Conservation (phyloP, 2,113 vertebrate genomes). For the Tenebrosternarchus preto region DNA sequence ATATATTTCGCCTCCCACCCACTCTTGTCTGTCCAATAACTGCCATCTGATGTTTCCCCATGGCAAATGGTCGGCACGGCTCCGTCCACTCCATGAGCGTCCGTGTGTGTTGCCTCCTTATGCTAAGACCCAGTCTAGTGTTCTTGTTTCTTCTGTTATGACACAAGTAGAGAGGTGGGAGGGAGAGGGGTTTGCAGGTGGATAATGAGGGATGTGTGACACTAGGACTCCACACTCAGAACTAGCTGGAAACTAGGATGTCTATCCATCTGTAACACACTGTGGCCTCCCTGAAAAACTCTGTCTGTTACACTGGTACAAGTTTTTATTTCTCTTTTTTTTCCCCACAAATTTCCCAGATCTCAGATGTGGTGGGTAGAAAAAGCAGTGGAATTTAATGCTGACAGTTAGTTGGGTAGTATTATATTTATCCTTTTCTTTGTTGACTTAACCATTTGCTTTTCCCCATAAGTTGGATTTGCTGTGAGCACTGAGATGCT, state of each 20-base stretch:
- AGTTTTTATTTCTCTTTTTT: not conserved
- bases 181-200: too few relatives aligned
- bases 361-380: not conserved
- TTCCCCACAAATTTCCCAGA: not conserved
- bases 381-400: not conserved
- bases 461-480: conserved; percentile 18
- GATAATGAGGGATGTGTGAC: conserved; percentile 9
- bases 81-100: not conserved
- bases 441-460: not conserved
- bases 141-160: not conserved
- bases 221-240: not conserved
- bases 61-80: not conserved
- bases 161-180: not conserved
- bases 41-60: not conserved
- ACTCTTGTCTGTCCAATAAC: not conserved
- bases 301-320: not conserved
- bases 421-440: not conserved
- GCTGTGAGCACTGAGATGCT: not conserved
- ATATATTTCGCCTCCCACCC: not conserved
- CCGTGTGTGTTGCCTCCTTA: not conserved
- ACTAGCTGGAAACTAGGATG: not conserved
- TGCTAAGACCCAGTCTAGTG: not conserved
- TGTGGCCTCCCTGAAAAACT: not conserved
- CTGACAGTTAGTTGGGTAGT: not conserved
- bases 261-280: not conserved